Conservation (phyloP, 2,113 vertebrate genomes). For the Xiphorhynchus elegans region DNA sequence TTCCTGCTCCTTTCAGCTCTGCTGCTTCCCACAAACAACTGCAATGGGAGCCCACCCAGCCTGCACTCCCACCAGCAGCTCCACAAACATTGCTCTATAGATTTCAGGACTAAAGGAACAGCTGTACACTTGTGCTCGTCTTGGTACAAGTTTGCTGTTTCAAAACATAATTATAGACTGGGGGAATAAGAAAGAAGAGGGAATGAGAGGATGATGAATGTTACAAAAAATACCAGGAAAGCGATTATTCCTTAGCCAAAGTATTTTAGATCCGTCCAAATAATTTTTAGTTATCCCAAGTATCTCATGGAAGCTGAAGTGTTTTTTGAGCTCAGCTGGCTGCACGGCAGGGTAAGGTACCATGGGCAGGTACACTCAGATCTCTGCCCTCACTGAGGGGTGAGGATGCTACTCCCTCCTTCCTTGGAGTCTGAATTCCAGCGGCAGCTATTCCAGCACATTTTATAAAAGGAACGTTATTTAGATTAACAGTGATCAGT, state of each 20-base stretch:
- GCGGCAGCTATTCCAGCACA: not conserved
- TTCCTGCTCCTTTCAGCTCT: not conserved
- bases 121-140: not conserved
- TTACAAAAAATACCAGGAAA: not conserved
- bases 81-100: not conserved
- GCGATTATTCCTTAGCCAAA: not conserved
- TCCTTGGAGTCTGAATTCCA: rapidly evolving
- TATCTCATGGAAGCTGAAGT: not conserved
- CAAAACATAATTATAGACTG: not conserved
- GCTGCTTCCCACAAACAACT: rapidly evolving
- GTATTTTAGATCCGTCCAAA: not conserved
- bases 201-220: not conserved
- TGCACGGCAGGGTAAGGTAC: rapidly evolving
- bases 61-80: not conserved
- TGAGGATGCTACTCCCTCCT: not conserved
- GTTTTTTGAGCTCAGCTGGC: not conserved
- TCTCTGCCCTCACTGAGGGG: not conserved
- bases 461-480: not conserved
- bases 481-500: not conserved
- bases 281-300: not conserved
- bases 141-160: slow-evolving; percentile 9
- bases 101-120: not conserved
- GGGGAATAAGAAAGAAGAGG: not conserved
- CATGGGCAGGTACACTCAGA: rapidly evolving
- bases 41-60: not conserved